phyloP scores from a whole-genome alignment of 2,113 vertebrate genomes.

The Sisor rabdophorus region DNA sequence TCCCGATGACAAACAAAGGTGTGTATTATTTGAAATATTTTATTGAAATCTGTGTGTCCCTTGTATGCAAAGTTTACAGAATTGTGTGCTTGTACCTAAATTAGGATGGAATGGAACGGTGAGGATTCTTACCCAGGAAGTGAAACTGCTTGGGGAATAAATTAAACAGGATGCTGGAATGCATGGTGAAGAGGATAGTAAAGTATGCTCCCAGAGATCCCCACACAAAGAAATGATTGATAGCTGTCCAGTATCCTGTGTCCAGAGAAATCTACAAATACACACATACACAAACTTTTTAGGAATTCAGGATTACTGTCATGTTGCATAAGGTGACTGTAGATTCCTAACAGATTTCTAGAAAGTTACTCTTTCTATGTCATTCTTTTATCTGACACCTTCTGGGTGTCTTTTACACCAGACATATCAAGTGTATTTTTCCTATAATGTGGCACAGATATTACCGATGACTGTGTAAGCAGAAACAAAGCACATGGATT shows the following conservation, averaged over 20 bases:
- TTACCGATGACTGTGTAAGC: no score
- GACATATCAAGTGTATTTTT: no score
- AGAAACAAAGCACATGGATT: no score
- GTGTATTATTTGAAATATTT: neutral
- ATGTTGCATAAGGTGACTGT: no score
- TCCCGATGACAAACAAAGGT: neutral
- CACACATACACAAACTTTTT: conserved; percentile 40
- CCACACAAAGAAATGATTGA: conserved; percentile 96
- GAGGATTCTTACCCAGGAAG: conserved; percentile 80
- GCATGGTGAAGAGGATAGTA: conserved; percentile 85
- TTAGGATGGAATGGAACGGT: neutral
- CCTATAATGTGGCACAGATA: no score
- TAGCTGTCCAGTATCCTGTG: conserved; percentile 90
- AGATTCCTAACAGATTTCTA: no score
- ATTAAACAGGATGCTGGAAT: conserved; percentile 84
- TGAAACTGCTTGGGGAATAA: conserved; percentile 92
- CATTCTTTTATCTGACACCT: no score
- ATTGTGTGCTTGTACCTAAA: neutral
- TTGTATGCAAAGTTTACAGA: neutral
- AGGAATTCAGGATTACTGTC: neutral
- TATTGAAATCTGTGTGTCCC: no score
- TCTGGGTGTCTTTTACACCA: no score
- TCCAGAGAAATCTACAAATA: conserved; percentile 80
- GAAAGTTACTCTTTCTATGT: no score
- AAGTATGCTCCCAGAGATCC: conserved; percentile 87